A percentile compares a stretch with the other conserved stretches of the same genome.
These are phyloP conservation scores for Keiferia lycopersicella DNA, from an alignment of 2,888 invertebrate genomes.

Conservation along the genomic window DNA sequence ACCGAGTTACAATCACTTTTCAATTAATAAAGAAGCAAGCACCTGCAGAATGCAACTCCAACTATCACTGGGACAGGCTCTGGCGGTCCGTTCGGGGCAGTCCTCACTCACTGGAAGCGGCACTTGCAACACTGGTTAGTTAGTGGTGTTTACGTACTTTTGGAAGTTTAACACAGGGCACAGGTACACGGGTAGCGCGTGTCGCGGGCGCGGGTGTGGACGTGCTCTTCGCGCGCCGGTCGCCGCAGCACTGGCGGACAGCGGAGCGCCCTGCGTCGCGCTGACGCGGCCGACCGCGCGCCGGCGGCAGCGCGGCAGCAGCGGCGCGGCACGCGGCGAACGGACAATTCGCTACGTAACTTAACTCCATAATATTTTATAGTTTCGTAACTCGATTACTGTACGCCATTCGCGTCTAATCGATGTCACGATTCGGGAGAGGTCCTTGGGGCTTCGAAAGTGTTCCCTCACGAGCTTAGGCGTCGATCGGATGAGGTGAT, in stretches of 20 bases:
- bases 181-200: constrained; percentile 28
- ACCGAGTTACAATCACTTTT: constrained; percentile 80
- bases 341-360: constrained; percentile 73
- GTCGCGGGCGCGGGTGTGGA: constrained; percentile 30
- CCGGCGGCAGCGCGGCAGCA: constrained; percentile 21
- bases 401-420: constrained; percentile 66
- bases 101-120: constrained; percentile 54
- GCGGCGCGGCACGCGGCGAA: constrained; percentile 43
- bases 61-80: constrained; percentile 49
- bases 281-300: constrained; percentile 29
- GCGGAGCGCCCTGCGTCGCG: constrained; percentile 33
- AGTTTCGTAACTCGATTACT: constrained; percentile 78
- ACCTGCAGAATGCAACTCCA: constrained; percentile 75
- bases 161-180: constrained; percentile 39
- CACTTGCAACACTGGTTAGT: constrained; percentile 57
- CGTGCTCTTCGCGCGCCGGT: constrained; percentile 33
- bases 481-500: constrained; percentile 44
- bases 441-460: constrained; percentile 45
- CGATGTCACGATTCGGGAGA: constrained; percentile 75
- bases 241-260: constrained; percentile 39
- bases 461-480: constrained; percentile 29
- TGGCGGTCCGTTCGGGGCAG: constrained; percentile 47
- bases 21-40: constrained; percentile 77
- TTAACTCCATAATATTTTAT: constrained; percentile 77
- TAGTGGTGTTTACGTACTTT: constrained; percentile 68